phyloP scores from a whole-genome alignment of 1,140 invertebrate species.

The Plectrocnemia conspersa region DNA sequence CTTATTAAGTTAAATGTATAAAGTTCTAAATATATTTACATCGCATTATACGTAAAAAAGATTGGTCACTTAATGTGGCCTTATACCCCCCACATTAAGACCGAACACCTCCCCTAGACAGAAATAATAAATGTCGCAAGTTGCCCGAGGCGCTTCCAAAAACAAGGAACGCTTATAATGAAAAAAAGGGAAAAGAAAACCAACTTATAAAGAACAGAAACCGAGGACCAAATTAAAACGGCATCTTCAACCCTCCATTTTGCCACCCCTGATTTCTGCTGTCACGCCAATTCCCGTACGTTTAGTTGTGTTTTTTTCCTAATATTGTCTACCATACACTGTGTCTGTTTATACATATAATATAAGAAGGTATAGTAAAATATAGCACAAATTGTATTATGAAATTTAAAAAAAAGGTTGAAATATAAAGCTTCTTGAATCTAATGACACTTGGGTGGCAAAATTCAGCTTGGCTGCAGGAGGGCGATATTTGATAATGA shows the following conservation, averaged over 20 bases:
- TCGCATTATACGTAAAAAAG: too few relatives aligned
- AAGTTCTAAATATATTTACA: too few relatives aligned
- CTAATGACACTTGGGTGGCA: too few relatives aligned
- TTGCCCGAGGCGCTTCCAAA: conserved; percentile 30
- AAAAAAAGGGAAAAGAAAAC: conserved; percentile 35
- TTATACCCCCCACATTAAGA: conserved; percentile 4
- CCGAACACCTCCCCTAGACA: conserved; percentile 7
- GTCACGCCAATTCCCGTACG: conserved; percentile 14
- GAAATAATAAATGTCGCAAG: conserved; percentile 33
- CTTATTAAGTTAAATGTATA: too few relatives aligned
- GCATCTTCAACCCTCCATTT: conserved; percentile 27
- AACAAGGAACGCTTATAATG: conserved; percentile 34
- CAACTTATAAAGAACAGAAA: conserved; percentile 32
- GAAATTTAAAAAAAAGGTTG: too few relatives aligned
- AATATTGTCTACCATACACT: too few relatives aligned
- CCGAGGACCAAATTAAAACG: conserved; percentile 36
- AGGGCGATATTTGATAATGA: conserved; percentile 8
- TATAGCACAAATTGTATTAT: too few relatives aligned
- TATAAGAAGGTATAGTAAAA: too few relatives aligned
- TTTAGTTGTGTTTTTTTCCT: too few relatives aligned
- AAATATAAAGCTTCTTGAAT: too few relatives aligned
- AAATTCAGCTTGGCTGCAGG: too few relatives aligned
- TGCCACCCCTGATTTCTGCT: conserved; percentile 23
- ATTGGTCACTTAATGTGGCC: conserved; percentile 9
- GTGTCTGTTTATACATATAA: too few relatives aligned